Conservation (phyloP, 2,113 vertebrate species). For the Sinocyclocheilus anshuiensis region DNA sequence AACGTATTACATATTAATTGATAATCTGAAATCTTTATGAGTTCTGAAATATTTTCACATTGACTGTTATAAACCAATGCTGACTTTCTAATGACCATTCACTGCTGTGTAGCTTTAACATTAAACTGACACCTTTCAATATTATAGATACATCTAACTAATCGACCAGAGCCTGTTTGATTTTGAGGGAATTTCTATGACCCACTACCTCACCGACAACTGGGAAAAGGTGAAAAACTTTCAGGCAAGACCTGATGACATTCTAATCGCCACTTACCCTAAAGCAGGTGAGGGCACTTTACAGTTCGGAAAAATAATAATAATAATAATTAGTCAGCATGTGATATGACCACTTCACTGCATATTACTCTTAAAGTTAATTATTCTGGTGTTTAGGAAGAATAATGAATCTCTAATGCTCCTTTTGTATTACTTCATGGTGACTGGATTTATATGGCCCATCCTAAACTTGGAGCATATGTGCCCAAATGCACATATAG, state of each 20-base stretch:
- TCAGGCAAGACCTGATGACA: slow-evolving; percentile 77
- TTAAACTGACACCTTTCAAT: not conserved
- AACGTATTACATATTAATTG: not conserved
- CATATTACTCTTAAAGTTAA: too few relatives aligned
- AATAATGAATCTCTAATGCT: too few relatives aligned
- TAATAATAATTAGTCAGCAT: too few relatives aligned
- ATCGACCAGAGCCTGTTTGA: slow-evolving; percentile 60
- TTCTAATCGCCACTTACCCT: slow-evolving; percentile 80
- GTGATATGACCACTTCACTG: too few relatives aligned
- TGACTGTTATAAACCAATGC: too few relatives aligned
- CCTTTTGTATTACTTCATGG: too few relatives aligned
- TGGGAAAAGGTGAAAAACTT: slow-evolving; percentile 78
- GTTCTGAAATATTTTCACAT: too few relatives aligned
- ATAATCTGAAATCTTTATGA: too few relatives aligned
- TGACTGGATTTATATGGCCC: too few relatives aligned
- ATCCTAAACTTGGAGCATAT: too few relatives aligned
- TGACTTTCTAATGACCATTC: not conserved
- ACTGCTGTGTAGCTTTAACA: not conserved
- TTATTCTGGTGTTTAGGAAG: not conserved
- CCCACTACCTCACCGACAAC: slow-evolving; percentile 67
- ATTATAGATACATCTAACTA: slow-evolving; percentile 39
- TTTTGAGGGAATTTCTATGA: slow-evolving; percentile 72
- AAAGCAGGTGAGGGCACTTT: slow-evolving; percentile 76
- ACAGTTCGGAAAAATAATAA: not conserved
- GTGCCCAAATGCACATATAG: too few relatives aligned